Evolutionary conservation across 2,113 vertebrate genomes (phyloP), one percentile per base, ranked within the genome.

Genomic region (Anas platyrhynchos): DNA sequence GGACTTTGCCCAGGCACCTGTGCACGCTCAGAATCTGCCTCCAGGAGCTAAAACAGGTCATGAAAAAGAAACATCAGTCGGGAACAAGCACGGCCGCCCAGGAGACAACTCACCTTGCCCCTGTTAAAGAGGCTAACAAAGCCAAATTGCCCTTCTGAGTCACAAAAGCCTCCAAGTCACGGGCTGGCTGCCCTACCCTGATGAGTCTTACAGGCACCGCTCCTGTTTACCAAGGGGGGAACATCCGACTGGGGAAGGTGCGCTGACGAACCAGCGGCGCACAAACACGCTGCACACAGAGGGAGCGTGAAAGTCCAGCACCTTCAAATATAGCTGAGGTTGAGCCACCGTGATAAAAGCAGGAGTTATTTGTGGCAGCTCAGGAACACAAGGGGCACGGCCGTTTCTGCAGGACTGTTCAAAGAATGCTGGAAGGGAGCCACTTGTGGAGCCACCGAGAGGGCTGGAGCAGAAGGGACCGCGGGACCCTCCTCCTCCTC

Each of bases 161-260:
- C 93, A 93, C 74, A 82, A 13, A 29, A 48, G 86, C 55, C 52
- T 50, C 14, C 1, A 14, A 55, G 68, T 1, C 55, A 73, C 56
- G 81, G 80, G 73, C 17, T 91, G 86, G 16, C 59, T 31, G 73
- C 88, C 88, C 86, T 90, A 15, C 94, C 93, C 90, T n/a, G 27
- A 6, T 67, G 85, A 96, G 94, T 83, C 61, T 84, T 16, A n/a
- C 62, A 55, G 48, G 14, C 34, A 4, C 76, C 68, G 86, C 43
- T 92, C 88, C 91, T 94, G 83, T 94, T 95, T 93, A 91, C 92
- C 80, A 48, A 71, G 69, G 58, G 91, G 62, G 75, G 88, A 68
- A 36, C 44, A 52, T 20, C 69, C 69, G 14, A 38, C 62, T 27
- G 21, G 55, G 71, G 52, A 69, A 80, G 83, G 92, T 68, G 54